Conservation (phyloP, 1,140 invertebrate genomes). For the Bombus sibiricus region DNA sequence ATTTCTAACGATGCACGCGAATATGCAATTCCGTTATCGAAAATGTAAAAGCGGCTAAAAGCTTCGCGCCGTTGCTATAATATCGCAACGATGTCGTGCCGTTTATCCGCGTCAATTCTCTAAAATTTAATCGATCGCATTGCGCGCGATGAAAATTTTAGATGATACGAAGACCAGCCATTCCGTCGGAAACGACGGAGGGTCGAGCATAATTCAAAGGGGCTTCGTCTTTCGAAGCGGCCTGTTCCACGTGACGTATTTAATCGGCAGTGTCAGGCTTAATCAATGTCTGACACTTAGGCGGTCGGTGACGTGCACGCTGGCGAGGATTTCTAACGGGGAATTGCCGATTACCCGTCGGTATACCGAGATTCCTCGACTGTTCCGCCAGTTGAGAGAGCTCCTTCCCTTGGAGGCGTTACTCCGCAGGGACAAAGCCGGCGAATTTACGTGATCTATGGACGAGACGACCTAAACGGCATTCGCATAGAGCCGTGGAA, state of each 20-base stretch:
- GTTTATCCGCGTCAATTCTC: background rate
- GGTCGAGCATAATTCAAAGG: constrained; percentile 60
- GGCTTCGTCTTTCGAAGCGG: constrained; percentile 50
- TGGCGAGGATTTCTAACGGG: constrained; percentile 62
- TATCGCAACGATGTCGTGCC: background rate
- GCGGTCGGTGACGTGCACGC: constrained; percentile 44
- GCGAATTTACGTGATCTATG: constrained; percentile 52
- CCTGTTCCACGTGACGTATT: constrained; percentile 57
- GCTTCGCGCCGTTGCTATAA: background rate
- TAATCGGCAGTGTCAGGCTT: constrained; percentile 59
- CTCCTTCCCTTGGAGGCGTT: constrained; percentile 5
- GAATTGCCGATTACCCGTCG: constrained; percentile 64
- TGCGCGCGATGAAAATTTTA: background rate
- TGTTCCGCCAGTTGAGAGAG: background rate
- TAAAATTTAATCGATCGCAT: background rate
- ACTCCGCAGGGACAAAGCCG: constrained; percentile 38
- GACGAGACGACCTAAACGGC: constrained; percentile 21
- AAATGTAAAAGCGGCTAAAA: too few relatives aligned
- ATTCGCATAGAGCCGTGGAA: background rate
- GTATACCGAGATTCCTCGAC: constrained; percentile 44
- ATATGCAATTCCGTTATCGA: too few relatives aligned
- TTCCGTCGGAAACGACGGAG: background rate
- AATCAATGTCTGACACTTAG: constrained; percentile 67
- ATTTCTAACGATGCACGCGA: background rate
- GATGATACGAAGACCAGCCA: background rate